Evolutionary conservation across 2,888 invertebrate genomes (phyloP).

Genomic region (Atrina japonica): DNA sequence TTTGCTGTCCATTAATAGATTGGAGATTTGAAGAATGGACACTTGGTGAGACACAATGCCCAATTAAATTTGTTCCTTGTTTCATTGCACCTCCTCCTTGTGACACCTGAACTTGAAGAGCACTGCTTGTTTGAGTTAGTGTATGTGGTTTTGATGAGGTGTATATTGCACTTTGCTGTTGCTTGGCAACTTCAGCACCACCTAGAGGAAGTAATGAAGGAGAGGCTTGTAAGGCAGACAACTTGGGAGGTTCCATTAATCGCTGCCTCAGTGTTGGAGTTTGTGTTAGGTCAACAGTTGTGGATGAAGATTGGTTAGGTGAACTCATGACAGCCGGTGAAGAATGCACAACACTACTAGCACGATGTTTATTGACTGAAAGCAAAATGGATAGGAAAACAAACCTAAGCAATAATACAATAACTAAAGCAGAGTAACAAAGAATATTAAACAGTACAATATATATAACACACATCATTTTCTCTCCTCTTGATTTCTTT

Average conservation of each 20-base stretch:
- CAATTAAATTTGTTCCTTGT: not conserved
- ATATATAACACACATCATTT: too few species aligned
- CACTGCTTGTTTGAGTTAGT: slow-evolving; percentile 35
- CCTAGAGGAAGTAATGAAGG: slow-evolving; percentile 44
- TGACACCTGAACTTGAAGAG: slow-evolving; percentile 21
- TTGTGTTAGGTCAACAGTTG: slow-evolving; percentile 54
- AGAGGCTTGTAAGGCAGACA: slow-evolving; percentile 50
- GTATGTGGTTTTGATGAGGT: slow-evolving; percentile 28
- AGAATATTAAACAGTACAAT: too few species aligned
- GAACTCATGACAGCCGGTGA: slow-evolving; percentile 54
- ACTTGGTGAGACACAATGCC: slow-evolving; percentile 12
- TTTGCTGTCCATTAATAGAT: slow-evolving; percentile 5
- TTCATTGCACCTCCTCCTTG: not conserved
- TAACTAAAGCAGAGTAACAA: too few species aligned
- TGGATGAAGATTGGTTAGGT: slow-evolving; percentile 56
- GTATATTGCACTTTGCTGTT: slow-evolving; percentile 43
- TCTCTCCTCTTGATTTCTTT: too few species aligned
- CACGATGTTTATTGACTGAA: slow-evolving; percentile 66
- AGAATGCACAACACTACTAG: slow-evolving; percentile 60
- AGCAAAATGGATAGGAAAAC: slow-evolving; percentile 63
- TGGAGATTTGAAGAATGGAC: slow-evolving; percentile 11
- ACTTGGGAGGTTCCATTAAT: slow-evolving; percentile 69
- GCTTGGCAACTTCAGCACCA: slow-evolving; percentile 39
- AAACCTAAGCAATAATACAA: not conserved
- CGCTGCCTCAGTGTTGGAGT: slow-evolving; percentile 71